Base-by-base conservation (phyloP, 2,113 vertebrate species). In the Todiramphus chloris region DNA sequence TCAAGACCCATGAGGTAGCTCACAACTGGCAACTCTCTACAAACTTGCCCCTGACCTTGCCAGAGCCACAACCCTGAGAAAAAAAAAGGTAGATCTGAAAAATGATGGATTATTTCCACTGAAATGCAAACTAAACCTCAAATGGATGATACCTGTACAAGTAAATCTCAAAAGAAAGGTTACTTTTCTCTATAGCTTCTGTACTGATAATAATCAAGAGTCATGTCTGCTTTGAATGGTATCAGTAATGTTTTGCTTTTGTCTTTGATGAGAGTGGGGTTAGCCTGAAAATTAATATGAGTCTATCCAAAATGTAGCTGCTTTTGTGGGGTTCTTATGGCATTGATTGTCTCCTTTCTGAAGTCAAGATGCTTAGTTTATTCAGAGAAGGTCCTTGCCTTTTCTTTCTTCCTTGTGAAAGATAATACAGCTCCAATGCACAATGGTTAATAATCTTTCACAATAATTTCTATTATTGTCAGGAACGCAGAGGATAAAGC, bases 401-500 rank as follows among this genome's bases (percentile, higher is more conserved):
- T 73, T 92, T 83, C 53, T 79, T 87, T 82, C 44, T 82, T 53
- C 58, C 43, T 73, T 0, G 0, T 64, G 63, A 74, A 92, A 83
- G 56, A 75, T 37, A 85, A 90, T 43, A 80, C 25, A 90, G 24
- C 11, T 87, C 28, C 2, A 1, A 46, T 21, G 33, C 41, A 77
- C 70, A 89, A 70, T 15, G 9, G 59, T 87, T 95, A 83, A 84
- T 94, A 93, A 83, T 66, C 35, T 93, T 75, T 55, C 59, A 82
- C 59, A 93, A 66, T 91, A 95, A 85, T 93, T 91, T 94, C 55
- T 89, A 60, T 75, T 90, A 75, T 76, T 83, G 39, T 78, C 72
- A 91, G 48, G 14, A 89, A 91, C 7, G 6, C 39, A 83, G 51
- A 88, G 24, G 41, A 89, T 39, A 85, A 94, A 82, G 31, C 20